Evolutionary conservation across 2,797 vertebrate genomes (phyloP).

Genomic region (Salmo trutta): DNA sequence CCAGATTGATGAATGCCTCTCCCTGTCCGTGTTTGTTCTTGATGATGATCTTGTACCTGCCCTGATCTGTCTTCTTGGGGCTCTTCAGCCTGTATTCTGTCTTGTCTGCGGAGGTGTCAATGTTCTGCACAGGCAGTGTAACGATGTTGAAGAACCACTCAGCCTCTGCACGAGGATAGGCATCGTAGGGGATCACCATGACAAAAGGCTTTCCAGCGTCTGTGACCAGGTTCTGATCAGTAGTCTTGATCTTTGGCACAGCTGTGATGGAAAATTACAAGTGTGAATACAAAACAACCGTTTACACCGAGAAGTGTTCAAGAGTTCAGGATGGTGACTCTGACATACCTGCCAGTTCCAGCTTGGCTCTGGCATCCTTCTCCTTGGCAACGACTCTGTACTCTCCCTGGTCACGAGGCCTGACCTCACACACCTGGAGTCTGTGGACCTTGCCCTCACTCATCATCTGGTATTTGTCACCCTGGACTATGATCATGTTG

Average conservation of each 20-base stretch:
- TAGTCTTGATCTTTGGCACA: constrained; percentile 92
- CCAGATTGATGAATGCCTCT: constrained; percentile 90
- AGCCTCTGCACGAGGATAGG: constrained; percentile 93
- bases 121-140: constrained; percentile 84
- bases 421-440: constrained; percentile 94
- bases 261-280: constrained; percentile 67
- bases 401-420: constrained; percentile 95
- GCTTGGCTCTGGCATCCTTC: constrained; percentile 94
- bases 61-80: constrained; percentile 88
- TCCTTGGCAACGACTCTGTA: constrained; percentile 97
- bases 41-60: constrained; percentile 88
- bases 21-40: constrained; percentile 95
- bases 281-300: no score
- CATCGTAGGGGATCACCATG: constrained; percentile 92
- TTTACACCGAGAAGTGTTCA: neutral
- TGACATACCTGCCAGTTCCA: constrained; percentile 92
- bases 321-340: neutral
- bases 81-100: constrained; percentile 89
- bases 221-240: constrained; percentile 92
- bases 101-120: constrained; percentile 86
- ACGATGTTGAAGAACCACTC: constrained; percentile 88
- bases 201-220: constrained; percentile 92
- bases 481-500: constrained; percentile 96
- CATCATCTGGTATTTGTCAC: constrained; percentile 99
- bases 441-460: constrained; percentile 94